Conservation (phyloP, 2,888 invertebrate species). For the Dryocosmus kuriphilus region DNA sequence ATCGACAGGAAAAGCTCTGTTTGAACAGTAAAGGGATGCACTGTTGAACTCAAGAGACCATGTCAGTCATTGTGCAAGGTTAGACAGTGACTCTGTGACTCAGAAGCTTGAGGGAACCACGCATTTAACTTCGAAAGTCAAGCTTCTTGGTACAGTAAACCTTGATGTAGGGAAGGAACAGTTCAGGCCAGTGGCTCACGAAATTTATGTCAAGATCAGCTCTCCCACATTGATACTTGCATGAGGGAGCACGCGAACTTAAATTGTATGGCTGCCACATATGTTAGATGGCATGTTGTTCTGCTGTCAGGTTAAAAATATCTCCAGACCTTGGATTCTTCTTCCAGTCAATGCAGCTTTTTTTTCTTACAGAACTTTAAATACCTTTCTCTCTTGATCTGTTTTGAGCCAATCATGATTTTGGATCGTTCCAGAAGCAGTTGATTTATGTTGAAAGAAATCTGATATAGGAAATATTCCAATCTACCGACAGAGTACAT, state of each 20-base stretch:
- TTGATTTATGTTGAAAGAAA: slow-evolving; percentile 6
- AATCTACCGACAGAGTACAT: background rate
- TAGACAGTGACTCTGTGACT: background rate
- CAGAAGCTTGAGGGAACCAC: background rate
- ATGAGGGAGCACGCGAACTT: slow-evolving; percentile 18
- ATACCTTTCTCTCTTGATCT: background rate
- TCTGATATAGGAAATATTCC: slow-evolving; percentile 5
- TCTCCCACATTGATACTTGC: slow-evolving; percentile 21
- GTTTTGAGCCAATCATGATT: slow-evolving; percentile 2
- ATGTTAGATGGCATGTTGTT: slow-evolving; percentile 8
- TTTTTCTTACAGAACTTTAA: background rate
- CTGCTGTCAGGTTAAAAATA: slow-evolving; percentile 30
- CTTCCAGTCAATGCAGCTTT: slow-evolving; percentile 1
- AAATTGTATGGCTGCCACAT: slow-evolving; percentile 31
- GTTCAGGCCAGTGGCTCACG: slow-evolving; percentile 10
- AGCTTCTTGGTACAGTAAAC: background rate
- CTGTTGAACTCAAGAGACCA: background rate
- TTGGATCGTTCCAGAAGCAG: background rate
- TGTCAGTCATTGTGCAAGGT: slow-evolving; percentile 21
- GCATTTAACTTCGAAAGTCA: background rate
- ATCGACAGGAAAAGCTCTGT: background rate
- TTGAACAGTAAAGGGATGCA: slow-evolving; percentile 5
- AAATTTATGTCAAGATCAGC: slow-evolving; percentile 37
- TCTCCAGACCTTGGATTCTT: background rate
- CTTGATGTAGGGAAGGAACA: background rate